phyloP scores from a whole-genome alignment of 2,888 invertebrate genomes.

The Drosophila engyochracea region DNA sequence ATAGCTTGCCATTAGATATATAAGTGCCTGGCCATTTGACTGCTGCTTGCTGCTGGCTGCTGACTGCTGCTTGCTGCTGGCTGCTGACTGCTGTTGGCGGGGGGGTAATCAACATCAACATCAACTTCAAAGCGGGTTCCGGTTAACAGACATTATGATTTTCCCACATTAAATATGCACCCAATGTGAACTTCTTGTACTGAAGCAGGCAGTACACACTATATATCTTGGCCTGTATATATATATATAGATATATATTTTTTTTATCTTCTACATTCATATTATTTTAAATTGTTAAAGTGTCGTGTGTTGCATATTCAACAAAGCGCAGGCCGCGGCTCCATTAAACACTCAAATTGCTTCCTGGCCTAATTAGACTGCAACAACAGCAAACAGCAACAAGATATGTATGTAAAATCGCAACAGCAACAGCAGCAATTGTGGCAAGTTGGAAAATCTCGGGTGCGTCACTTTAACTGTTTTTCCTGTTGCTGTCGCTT shows the following conservation, averaged over 20 bases:
- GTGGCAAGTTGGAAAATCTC: slow-evolving; percentile 31
- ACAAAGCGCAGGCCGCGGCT: slow-evolving; percentile 41
- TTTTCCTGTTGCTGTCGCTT: slow-evolving; percentile 11
- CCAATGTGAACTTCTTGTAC: slow-evolving; percentile 41
- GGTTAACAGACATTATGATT: slow-evolving; percentile 56
- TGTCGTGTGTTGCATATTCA: slow-evolving; percentile 40
- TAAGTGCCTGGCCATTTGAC: slow-evolving; percentile 57
- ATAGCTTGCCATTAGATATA: slow-evolving; percentile 56
- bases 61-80: slow-evolving; percentile 21
- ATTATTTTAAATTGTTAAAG: slow-evolving; percentile 24
- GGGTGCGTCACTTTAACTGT: slow-evolving; percentile 35
- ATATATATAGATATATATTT: background rate
- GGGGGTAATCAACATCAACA: slow-evolving; percentile 17
- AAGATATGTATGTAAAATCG: slow-evolving; percentile 21
- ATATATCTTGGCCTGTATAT: background rate
- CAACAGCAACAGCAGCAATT: slow-evolving; percentile 17
- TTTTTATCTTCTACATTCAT: slow-evolving; percentile 14
- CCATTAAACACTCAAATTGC: slow-evolving; percentile 69
- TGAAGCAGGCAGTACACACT: slow-evolving; percentile 1
- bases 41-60: slow-evolving; percentile 26
- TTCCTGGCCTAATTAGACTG: slow-evolving; percentile 73
- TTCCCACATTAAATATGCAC: slow-evolving; percentile 76
- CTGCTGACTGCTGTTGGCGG: slow-evolving; percentile 20
- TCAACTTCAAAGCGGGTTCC: slow-evolving; percentile 62
- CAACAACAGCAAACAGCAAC: slow-evolving; percentile 15